These are phyloP conservation scores for Ferrisia virgata DNA, from an alignment of 2,888 invertebrate genomes.

Conservation along the genomic window DNA sequence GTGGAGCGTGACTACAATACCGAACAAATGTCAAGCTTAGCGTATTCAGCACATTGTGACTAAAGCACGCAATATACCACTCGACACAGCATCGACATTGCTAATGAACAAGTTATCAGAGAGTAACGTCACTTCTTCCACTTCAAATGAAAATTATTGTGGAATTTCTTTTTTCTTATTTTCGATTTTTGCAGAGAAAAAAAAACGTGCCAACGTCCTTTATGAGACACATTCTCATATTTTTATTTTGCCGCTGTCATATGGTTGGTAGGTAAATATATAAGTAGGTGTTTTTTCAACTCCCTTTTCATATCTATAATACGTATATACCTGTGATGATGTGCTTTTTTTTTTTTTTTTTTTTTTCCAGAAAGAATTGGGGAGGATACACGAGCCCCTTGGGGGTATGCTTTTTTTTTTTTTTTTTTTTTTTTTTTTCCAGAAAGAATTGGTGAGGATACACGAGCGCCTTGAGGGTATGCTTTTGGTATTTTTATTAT, in stretches of 20 bases:
- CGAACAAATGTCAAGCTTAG: conserved; percentile 37
- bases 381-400: no score
- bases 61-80: conserved; percentile 26
- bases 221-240: background rate
- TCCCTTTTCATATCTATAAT: no score
- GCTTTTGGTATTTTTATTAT: no score
- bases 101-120: conserved; percentile 28
- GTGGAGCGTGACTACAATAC: conserved; percentile 32
- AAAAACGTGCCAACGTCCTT: background rate
- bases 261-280: no score
- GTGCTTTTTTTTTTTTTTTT: no score
- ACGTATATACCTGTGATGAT: no score
- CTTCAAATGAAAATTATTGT: conserved; percentile 28
- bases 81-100: conserved; percentile 13
- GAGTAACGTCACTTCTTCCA: conserved; percentile 16
- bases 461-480: no score
- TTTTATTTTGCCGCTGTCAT: background rate
- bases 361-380: no score
- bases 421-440: no score
- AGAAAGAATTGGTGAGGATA: no score
- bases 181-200: background rate
- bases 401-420: no score
- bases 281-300: background rate
- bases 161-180: background rate
- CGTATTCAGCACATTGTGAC: conserved; percentile 28